These are phyloP conservation scores for Blastobasis lacticolella DNA, from an alignment of 2,888 invertebrate species.

Conservation along the genomic window DNA sequence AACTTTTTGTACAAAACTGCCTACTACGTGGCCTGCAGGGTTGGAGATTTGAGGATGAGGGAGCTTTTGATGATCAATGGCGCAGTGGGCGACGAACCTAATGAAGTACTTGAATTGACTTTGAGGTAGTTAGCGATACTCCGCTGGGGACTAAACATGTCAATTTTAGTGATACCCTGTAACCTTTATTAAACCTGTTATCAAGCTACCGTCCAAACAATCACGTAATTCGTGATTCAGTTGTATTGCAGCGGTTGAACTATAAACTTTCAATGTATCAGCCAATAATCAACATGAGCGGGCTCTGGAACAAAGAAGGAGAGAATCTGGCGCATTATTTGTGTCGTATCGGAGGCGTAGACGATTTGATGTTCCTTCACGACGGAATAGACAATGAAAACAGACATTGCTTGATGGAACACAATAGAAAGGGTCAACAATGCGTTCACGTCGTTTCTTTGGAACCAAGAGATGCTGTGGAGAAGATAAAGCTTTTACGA, in stretches of 20 bases:
- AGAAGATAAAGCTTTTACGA: background rate
- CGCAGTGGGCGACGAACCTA: background rate
- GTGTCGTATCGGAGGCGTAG: background rate
- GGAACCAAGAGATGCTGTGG: background rate
- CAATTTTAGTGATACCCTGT: background rate
- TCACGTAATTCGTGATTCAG: background rate
- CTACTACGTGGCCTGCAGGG: background rate
- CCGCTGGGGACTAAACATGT: background rate
- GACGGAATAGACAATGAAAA: background rate
- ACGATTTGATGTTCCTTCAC: background rate
- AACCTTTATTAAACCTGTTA: background rate
- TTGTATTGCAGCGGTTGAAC: background rate
- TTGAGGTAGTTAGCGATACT: background rate
- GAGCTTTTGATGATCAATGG: background rate
- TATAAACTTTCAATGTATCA: background rate
- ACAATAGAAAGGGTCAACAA: background rate
- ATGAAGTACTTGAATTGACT: background rate
- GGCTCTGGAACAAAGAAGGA: background rate
- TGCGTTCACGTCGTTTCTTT: background rate
- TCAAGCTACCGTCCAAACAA: background rate
- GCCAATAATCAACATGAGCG: background rate
- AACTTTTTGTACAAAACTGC: background rate
- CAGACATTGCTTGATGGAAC: background rate
- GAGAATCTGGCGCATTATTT: background rate
- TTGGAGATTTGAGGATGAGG: background rate